Evolutionary conservation across 2,888 invertebrate species (phyloP), one percentile per base, ranked within the genome.

Genomic region (Tachina grossa): DNA sequence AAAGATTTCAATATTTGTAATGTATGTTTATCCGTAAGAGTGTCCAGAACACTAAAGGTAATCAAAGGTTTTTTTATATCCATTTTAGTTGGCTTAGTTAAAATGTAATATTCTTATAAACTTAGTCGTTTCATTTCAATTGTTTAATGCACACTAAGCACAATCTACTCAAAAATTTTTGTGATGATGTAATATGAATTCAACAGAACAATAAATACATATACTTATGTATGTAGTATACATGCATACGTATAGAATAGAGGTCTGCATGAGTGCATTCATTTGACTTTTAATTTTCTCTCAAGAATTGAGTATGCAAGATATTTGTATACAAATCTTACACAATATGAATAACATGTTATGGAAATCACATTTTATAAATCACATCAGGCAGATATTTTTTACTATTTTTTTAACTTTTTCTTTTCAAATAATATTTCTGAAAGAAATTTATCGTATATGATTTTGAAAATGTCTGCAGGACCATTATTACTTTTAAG

Each of bases 111-210:
- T 13, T 43, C 51, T 22, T 16, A 19, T 45, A 14, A 51, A 45
- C 9, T 14, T 31, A 61, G 43, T 59, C 22, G 2, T 39, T 59
- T 19, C 16, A 10, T 19, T 45, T 47, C 41, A 16, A 79, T 19
- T 19, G 59, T 49, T 53, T 39, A 19, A 14, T 16, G 41, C 2
- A 41, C n/a, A 53, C 71, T 71, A 22, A 79, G 63, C 13, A 57
- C 55, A 47, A 31, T 10, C n/a, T 19, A 19, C 11, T 10, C 16
- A 41, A 53, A 61, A 11, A 43, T 57, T 59, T 63, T 61, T 3
- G 16, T 41, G 74, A n/a, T 80, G 80, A 80, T 74, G 72, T 66
- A 80, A 80, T 65, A 63, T 63, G 31, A 57, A 49, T 49, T 59
- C 13, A 51, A 49, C 19, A 66, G 13, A 47, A 49, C 22, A 31